Percentiles rank a stretch among this genome's conserved stretches.
Evolutionary conservation across 2,113 vertebrate genomes (phyloP).

Genomic region (Carettochelys insculpta): DNA sequence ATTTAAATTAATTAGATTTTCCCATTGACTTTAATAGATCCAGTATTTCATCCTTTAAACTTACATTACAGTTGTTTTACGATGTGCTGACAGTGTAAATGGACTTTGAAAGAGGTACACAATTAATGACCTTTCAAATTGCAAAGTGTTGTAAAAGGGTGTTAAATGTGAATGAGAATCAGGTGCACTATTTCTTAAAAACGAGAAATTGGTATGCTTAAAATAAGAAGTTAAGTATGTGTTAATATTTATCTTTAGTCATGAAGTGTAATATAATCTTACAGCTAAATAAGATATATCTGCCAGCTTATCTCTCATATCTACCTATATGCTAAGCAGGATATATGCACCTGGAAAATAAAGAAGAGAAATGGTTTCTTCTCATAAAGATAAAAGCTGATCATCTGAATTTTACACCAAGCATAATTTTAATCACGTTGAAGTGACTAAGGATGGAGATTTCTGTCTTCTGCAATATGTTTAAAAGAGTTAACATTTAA

Average conservation of each 20-base stretch:
- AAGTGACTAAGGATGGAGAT: not conserved
- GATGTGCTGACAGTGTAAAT: not conserved
- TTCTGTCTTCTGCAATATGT: too few species aligned
- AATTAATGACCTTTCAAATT: not conserved
- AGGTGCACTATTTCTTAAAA: not conserved
- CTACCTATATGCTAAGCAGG: not conserved
- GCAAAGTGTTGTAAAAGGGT: not conserved
- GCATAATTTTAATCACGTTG: not conserved
- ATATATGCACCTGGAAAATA: not conserved
- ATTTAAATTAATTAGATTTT: conserved; percentile 16
- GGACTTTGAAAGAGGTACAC: not conserved
- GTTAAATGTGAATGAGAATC: not conserved
- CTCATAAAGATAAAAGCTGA: not conserved
- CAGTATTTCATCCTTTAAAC: not conserved
- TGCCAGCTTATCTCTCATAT: not conserved
- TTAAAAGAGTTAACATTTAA: not conserved
- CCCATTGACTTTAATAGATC: not conserved
- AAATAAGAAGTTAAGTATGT: not conserved
- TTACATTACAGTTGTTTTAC: not conserved
- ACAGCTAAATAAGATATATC: not conserved
- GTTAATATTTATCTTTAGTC: not conserved
- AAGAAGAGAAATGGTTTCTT: not conserved
- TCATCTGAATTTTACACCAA: not conserved
- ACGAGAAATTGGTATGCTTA: not conserved
- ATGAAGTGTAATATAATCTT: not conserved